Conservation (phyloP, 2,797 vertebrate species). For the Sebastes umbrosus region DNA sequence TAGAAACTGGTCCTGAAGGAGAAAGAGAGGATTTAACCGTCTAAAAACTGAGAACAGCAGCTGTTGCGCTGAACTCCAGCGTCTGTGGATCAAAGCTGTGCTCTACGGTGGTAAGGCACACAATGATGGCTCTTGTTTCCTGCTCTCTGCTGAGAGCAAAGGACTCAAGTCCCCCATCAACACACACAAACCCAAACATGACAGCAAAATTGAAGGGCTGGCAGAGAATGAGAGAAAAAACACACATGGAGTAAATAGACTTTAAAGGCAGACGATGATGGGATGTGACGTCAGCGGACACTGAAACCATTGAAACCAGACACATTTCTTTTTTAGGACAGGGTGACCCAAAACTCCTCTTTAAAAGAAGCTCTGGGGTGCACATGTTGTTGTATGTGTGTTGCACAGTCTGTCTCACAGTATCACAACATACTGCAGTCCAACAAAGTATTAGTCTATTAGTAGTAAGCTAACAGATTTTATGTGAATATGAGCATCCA, state of each 20-base stretch:
- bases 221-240: conserved; percentile 23
- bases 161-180: conserved; percentile 16
- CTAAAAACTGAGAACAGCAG: conserved; percentile 2
- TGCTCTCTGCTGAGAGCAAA: conserved; percentile 4
- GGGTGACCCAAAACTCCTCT: not conserved
- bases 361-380: not conserved
- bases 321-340: not conserved
- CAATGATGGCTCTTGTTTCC: conserved; percentile 39
- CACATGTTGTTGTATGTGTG: not conserved
- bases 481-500: too few relatives aligned
- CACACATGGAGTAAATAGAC: conserved; percentile 12
- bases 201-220: conserved; percentile 22
- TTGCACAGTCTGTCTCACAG: not conserved
- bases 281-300: conserved; percentile 3
- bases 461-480: too few relatives aligned
- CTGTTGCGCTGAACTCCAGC: conserved; percentile 16
- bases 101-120: not conserved
- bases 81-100: conserved; percentile 27
- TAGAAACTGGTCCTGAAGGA: not conserved
- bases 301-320: conserved; percentile 19
- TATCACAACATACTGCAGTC: too few relatives aligned
- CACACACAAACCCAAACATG: not conserved
- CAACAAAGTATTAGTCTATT: rapidly evolving
- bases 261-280: conserved; percentile 12
- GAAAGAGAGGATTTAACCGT: not conserved